Evolutionary conservation across 1,140 invertebrate genomes (phyloP).

Genomic region (Habropoda laboriosa): DNA sequence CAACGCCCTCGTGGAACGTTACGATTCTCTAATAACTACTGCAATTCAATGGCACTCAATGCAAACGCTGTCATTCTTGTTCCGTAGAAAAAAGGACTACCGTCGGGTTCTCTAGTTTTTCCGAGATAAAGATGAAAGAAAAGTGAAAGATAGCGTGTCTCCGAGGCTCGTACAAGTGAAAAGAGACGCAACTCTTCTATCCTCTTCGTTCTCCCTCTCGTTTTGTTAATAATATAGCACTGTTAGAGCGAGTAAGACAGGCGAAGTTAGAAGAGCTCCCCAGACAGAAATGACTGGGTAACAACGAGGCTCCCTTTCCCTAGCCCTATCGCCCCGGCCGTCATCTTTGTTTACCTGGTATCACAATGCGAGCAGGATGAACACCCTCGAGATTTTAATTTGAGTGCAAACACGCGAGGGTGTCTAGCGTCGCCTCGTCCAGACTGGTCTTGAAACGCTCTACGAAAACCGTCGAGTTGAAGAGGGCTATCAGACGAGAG

Average conservation of each 20-base stretch:
- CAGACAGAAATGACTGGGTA: slow-evolving; percentile 1
- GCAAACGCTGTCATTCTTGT: background rate
- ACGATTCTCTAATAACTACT: background rate
- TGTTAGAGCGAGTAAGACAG: slow-evolving; percentile 13
- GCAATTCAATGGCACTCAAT: background rate
- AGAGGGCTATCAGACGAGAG: slow-evolving; percentile 34
- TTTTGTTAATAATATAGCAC: slow-evolving; percentile 30
- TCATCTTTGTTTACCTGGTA: slow-evolving; percentile 60
- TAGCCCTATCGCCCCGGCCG: slow-evolving; percentile 10
- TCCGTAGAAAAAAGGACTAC: background rate
- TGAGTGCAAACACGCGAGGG: slow-evolving; percentile 65
- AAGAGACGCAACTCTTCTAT: background rate
- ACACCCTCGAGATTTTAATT: slow-evolving; percentile 68
- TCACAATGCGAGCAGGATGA: slow-evolving; percentile 58
- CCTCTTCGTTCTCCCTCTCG: background rate
- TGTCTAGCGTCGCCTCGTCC: slow-evolving; percentile 28
- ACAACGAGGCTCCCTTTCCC: slow-evolving; percentile 23
- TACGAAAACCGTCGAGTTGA: slow-evolving; percentile 28
- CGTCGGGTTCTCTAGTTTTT: background rate
- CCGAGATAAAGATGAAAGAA: background rate
- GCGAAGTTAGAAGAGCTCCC: slow-evolving; percentile 1
- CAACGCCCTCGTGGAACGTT: background rate
- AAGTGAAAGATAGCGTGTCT: background rate
- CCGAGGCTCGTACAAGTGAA: background rate
- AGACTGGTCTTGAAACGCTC: slow-evolving; percentile 30